A percentile compares a stretch with the other conserved stretches of the same genome.
phyloP scores from a whole-genome alignment of 1,140 invertebrate species.

The Stegodyphus mimosarum region DNA sequence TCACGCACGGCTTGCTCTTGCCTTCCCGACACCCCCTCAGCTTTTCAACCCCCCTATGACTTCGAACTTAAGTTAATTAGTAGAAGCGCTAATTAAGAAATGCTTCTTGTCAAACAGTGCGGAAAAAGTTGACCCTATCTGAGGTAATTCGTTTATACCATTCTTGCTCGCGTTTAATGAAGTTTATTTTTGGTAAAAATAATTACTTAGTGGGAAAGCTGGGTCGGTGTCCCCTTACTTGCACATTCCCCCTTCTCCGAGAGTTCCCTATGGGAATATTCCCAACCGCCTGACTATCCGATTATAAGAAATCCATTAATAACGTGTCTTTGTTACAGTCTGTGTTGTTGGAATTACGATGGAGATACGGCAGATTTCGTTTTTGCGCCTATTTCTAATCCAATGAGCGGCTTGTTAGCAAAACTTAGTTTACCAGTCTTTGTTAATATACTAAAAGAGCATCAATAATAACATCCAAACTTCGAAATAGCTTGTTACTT shows the following conservation, averaged over 20 bases:
- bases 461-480: not conserved
- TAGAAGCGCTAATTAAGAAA: conserved; percentile 36
- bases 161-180: conserved; percentile 50
- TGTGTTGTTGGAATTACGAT: not conserved
- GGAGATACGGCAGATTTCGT: too few relatives aligned
- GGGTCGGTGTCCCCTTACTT: not conserved
- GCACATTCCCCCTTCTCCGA: not conserved
- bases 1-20: conserved; percentile 28
- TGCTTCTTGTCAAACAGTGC: conserved; percentile 50
- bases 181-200: conserved; percentile 57
- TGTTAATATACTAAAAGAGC: too few relatives aligned
- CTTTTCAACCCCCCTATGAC: not conserved
- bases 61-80: conserved; percentile 59
- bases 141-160: conserved; percentile 50
- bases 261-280: not conserved
- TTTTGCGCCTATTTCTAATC: too few relatives aligned
- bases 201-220: conserved; percentile 36
- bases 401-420: too few relatives aligned
- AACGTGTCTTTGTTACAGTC: not conserved
- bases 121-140: conserved; percentile 51
- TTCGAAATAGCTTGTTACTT: not conserved
- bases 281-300: conserved; percentile 1
- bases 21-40: not conserved
- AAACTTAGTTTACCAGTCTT: too few relatives aligned
- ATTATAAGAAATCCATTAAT: conserved; percentile 50